Evolutionary conservation across 2,113 vertebrate genomes (phyloP), one percentile per base, ranked within the genome.

Genomic region (Callaeas wilsoni): DNA sequence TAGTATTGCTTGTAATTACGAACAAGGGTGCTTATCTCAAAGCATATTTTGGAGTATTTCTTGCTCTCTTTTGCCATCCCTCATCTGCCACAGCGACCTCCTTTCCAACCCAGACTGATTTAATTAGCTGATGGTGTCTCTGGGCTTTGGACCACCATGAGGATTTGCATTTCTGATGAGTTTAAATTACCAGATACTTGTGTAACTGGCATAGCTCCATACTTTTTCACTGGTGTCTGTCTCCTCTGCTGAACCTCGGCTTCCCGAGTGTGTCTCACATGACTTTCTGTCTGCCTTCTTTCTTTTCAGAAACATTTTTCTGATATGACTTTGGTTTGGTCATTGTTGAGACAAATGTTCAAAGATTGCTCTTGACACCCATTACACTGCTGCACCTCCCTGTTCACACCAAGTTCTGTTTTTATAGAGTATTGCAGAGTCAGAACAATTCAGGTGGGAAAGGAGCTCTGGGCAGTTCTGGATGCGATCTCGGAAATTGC

Each of bases 341-440:
- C 14, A 16, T 13, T 71, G 16, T 19, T 76, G 27, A 42, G 56
- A 49, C 3, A 37, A 87, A 64, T 0, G 0, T 35, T 49, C 0
- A 1, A 39, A 39, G 39, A 39, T 26, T 84, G 25, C 21, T 56
- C 37, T 49, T 3, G 10, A 52, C 32, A 32, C 5, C 16, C 35
- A 26, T 53, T 32, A 32, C 5, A 23, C 16, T 50, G 20, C 11
- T 65, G 21, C 35, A 55, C 4, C 5, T 10, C 19, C 73, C 41
- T n/a, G 29, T 23, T n/a, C 32, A 63, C 44, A 71, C 18, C 56
- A 68, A 41, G 15, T 9, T 76, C 44, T 64, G 35, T 2, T 88
- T 71, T 52, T 32, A 47, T 33, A 8, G 10, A 82, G 35, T 19
- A 12, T 25, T 82, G 27, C 25, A 68, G 11, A 3, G 7, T 56